These are phyloP conservation scores for Idaea aversata DNA, from an alignment of 2,888 invertebrate species.

Conservation along the genomic window DNA sequence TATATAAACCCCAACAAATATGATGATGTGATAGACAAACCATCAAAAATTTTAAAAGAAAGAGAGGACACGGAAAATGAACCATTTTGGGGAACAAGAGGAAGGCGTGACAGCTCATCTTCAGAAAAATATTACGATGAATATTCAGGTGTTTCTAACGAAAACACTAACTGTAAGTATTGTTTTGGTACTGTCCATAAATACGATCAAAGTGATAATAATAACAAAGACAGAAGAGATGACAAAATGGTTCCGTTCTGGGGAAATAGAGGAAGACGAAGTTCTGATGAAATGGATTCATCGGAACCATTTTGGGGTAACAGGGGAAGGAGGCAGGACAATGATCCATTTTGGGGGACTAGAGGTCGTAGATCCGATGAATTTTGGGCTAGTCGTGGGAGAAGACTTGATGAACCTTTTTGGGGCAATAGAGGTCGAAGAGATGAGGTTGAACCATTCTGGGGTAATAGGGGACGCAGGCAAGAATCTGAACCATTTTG, in stretches of 20 bases:
- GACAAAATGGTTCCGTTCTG: conserved; percentile 51
- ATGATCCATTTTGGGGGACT: conserved; percentile 47
- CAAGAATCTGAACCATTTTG: conserved; percentile 53
- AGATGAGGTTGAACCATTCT: conserved; percentile 59
- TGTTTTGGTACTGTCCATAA: conserved; percentile 35
- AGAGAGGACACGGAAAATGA: conserved; percentile 42
- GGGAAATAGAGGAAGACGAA: conserved; percentile 48
- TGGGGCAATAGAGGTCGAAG: conserved; percentile 62
- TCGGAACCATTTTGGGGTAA: conserved; percentile 57
- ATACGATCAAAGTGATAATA: conserved; percentile 16
- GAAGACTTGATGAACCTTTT: conserved; percentile 44
- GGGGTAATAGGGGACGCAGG: conserved; percentile 69
- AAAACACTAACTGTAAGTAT: conserved; percentile 32
- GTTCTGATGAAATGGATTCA: conserved; percentile 37
- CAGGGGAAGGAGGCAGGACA: conserved; percentile 47
- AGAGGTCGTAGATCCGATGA: conserved; percentile 41
- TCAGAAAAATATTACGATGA: conserved; percentile 40
- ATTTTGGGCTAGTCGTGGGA: conserved; percentile 44
- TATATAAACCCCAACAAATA: conserved; percentile 22
- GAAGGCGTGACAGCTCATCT: conserved; percentile 51
- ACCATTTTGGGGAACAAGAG: conserved; percentile 69
- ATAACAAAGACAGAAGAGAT: conserved; percentile 33
- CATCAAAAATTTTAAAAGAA: conserved; percentile 32
- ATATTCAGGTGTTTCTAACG: conserved; percentile 23
- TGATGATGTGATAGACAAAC: conserved; percentile 30